Percentiles rank a stretch among this genome's conserved stretches.
These are phyloP conservation scores for Drosophila ercepeae DNA, from an alignment of 1,140 invertebrate species.

Conservation along the genomic window DNA sequence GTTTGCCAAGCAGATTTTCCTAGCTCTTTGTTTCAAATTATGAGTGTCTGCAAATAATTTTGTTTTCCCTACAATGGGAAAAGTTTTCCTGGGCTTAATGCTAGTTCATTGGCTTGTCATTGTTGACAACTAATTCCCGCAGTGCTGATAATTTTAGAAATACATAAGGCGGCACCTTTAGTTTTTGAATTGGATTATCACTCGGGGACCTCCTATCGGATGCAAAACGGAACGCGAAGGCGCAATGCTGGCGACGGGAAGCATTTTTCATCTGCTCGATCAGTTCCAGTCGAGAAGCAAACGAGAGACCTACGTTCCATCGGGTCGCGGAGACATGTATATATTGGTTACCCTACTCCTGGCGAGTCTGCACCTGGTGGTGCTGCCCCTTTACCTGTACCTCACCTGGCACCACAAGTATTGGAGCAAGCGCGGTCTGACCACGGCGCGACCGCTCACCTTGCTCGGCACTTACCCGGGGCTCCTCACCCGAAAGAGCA, in stretches of 20 bases:
- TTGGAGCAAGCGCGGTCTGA: constrained; percentile 71
- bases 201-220: neutral
- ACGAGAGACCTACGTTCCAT: neutral
- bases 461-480: constrained; percentile 84
- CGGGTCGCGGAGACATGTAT: constrained; percentile 46
- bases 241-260: neutral
- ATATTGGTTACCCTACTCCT: constrained; percentile 29
- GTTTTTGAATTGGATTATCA: neutral
- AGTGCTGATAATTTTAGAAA: constrained; percentile 13
- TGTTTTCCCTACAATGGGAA: neutral
- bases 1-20: neutral
- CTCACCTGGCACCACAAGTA: constrained; percentile 81
- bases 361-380: constrained; percentile 39
- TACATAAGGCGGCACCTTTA: neutral
- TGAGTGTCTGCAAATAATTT: neutral
- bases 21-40: neutral
- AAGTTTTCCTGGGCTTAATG: neutral
- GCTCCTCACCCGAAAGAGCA: constrained; percentile 50
- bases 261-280: neutral
- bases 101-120: neutral
- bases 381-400: constrained; percentile 73
- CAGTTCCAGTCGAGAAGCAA: constrained; percentile 10
- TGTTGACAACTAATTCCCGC: neutral
- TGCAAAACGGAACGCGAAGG: too few relatives aligned
- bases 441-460: constrained; percentile 68